These are phyloP conservation scores for Orthonevra nobilis DNA, from an alignment of 2,888 invertebrate species.

Conservation along the genomic window DNA sequence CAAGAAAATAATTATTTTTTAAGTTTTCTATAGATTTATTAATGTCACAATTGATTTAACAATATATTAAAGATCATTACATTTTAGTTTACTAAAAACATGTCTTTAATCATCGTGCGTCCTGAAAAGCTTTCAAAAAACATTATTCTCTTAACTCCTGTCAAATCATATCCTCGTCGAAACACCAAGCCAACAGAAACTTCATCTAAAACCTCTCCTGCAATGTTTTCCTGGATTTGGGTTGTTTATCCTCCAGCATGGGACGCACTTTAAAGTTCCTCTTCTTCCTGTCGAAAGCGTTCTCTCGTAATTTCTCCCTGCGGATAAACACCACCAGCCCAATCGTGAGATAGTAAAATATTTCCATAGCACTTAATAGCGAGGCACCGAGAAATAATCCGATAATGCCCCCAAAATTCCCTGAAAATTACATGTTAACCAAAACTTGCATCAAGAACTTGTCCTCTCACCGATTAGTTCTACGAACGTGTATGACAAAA, in stretches of 20 bases:
- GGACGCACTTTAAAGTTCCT: slow-evolving; percentile 42
- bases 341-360: slow-evolving; percentile 78
- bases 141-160: no score
- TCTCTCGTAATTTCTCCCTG: slow-evolving; percentile 21
- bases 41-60: no score
- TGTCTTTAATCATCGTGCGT: no score
- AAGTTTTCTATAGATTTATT: no score
- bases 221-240: neutral
- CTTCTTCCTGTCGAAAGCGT: neutral
- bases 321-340: slow-evolving; percentile 74
- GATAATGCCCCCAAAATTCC: slow-evolving; percentile 81
- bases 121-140: no score
- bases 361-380: slow-evolving; percentile 79
- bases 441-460: neutral
- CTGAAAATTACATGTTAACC: slow-evolving; percentile 73
- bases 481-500: slow-evolving; percentile 79
- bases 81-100: no score
- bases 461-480: slow-evolving; percentile 78
- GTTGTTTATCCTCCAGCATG: neutral
- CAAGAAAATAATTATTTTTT: no score
- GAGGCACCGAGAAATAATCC: slow-evolving; percentile 81
- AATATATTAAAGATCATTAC: no score
- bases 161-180: no score
- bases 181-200: no score
- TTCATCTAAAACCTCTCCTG: slow-evolving; percentile 15